Conservation (phyloP, 2,113 vertebrate species). For the Elachura formosa region DNA sequence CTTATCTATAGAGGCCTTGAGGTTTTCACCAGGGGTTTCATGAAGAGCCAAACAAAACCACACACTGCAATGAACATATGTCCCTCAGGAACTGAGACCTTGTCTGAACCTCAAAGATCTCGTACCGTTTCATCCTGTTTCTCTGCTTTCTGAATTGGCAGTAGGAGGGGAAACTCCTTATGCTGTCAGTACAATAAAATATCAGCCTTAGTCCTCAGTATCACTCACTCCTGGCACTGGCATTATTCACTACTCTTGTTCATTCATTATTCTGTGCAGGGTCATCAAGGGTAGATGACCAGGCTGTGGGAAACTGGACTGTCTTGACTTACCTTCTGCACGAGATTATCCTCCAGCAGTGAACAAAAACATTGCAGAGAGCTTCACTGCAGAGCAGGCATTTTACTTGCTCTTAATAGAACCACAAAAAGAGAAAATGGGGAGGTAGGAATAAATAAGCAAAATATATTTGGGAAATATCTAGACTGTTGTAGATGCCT, state of each 20-base stretch:
- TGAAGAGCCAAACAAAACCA: background rate
- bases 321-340: rapidly evolving
- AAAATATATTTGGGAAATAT: background rate
- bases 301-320: background rate
- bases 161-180: background rate
- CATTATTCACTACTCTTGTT: background rate
- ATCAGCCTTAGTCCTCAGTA: background rate
- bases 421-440: background rate
- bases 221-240: background rate
- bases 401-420: background rate
- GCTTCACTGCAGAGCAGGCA: background rate
- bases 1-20: background rate
- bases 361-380: background rate
- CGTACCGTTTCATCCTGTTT: background rate
- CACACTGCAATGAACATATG: background rate
- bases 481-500: background rate
- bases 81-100: background rate
- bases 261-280: background rate
- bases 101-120: background rate
- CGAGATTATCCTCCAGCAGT: background rate
- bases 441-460: background rate
- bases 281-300: background rate
- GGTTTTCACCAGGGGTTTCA: background rate
- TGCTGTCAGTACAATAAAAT: background rate
- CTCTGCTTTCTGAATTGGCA: background rate